Evolutionary conservation across 2,888 invertebrate genomes (phyloP), one percentile per base, ranked within the genome.

Genomic region (Agrochola lychnidis): DNA sequence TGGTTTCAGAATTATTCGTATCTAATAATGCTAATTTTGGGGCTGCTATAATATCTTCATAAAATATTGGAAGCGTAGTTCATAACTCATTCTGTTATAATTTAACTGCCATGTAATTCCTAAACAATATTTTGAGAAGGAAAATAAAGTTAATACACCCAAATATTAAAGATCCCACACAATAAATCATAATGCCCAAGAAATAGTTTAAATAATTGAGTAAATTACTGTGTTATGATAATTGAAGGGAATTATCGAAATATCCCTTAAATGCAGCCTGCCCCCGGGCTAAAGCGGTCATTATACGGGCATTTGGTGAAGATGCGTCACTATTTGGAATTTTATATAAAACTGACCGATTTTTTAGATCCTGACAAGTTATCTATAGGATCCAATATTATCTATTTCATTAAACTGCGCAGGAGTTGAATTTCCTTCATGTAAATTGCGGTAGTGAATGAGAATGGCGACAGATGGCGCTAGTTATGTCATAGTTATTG

Each of bases 181-280:
- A 68, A 84, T 88, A 79, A 87, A 87, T 87, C 80, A 83, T 72
- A 56, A 53, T 48, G 7, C 45, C 77, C 57, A 63, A 75, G 69
- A 86, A 82, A 78, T 62, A 74, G 73, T 81, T 81, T 78, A 71
- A 70, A 79, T 77, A 76, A 80, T 86, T 84, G 56, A 70, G 70
- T 66, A 74, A 85, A 84, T 82, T 81, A 76, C 53, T 70, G 66
- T 56, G 68, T 74, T 73, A 56, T 1, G 61, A 82, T 87, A 78
- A 87, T 87, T 86, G 79, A 66, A 42, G 78, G 70, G 73, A 71
- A 82, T 81, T 73, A 85, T 80, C 56, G 22, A 81, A 78, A 73
- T 79, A 74, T 66, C n/a, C 63, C 72, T 76, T 64, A 82, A 76
- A 76, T 42, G 63, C 67, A 42, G 25, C 40, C 16, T 62, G 80